Evolutionary conservation across 2,113 vertebrate species (phyloP), one percentile per base, ranked within the genome.

Genomic region (Sturnus vulgaris): DNA sequence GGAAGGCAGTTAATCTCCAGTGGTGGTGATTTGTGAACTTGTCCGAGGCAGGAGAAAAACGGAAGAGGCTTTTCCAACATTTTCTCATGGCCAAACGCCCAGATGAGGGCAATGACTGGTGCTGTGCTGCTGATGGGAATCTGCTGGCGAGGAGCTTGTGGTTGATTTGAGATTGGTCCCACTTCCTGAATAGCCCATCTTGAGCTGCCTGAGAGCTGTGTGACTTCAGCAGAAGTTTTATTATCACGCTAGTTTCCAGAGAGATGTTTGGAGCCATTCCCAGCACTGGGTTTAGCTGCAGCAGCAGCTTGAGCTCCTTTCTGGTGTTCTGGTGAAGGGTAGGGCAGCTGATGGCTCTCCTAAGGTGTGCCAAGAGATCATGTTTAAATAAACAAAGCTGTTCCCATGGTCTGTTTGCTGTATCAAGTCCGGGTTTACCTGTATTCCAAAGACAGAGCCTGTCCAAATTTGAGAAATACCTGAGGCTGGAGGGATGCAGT

Each of bases 211-310:
- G 82, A 86, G 88, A 80, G 59, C 39, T 2, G 0, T 72, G 46
- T 39, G 79, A 73, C 70, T 95, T 90, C 50, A 70, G 79, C 63
- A 70, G 70, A 93, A 90, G 59, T 88, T 92, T 65, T 92, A 31
- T 76, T 80, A 35, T 47, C 59, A 14, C 0, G 0, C 31, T 63
- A 23, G 64, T 86, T 97, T 88, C 71, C 63, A 73, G 69, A 86
- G 71, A 66, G 37, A 61, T 86, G 27, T 88, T 94, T 86, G 88
- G 79, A 94, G 59, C 40, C 0, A 0, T 93, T 94, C 46, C 42
- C 55, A 63, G 55, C 5, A 0, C 2, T 81, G 21, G 18, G 19
- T 80, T 95, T 88, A 63, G 50, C 49, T 86, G n/a, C 57, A 72
- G 66, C 49, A 72, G 44, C 11, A 73, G n/a, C 3, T 0, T 65